These are phyloP conservation scores for Garrulus glandarius DNA, from an alignment of 2,797 vertebrate genomes.

Conservation along the genomic window DNA sequence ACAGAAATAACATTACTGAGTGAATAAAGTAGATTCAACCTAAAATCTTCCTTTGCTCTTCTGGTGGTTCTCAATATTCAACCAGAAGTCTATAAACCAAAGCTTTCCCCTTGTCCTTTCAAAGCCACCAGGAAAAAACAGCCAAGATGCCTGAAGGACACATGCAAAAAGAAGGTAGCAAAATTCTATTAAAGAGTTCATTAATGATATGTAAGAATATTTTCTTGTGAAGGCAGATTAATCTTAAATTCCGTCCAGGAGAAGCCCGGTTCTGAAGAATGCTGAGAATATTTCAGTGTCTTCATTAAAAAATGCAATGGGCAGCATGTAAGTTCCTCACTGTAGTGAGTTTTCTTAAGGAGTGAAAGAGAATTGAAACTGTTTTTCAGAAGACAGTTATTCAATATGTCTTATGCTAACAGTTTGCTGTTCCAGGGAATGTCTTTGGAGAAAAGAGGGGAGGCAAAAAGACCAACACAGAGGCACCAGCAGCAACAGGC, in stretches of 20 bases:
- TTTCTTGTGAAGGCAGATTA: neutral
- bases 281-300: neutral
- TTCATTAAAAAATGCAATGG: neutral
- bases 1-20: neutral
- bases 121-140: neutral
- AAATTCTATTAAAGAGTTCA: neutral
- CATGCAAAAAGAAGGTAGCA: neutral
- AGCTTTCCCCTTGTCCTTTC: neutral
- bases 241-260: neutral
- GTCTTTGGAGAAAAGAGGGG: constrained; percentile 22
- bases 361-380: constrained; percentile 13
- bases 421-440: constrained; percentile 37
- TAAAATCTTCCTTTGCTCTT: neutral
- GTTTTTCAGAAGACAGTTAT: constrained; percentile 38
- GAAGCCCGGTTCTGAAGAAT: neutral
- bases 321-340: neutral
- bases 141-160: neutral
- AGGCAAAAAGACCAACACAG: constrained; percentile 5
- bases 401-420: constrained; percentile 43
- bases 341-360: neutral
- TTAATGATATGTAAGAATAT: neutral
- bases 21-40: neutral
- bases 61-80: neutral
- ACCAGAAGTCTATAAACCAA: neutral
- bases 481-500: constrained; percentile 12